Evolutionary conservation across 2,888 invertebrate genomes (phyloP).

Genomic region (Andrena marginata): DNA sequence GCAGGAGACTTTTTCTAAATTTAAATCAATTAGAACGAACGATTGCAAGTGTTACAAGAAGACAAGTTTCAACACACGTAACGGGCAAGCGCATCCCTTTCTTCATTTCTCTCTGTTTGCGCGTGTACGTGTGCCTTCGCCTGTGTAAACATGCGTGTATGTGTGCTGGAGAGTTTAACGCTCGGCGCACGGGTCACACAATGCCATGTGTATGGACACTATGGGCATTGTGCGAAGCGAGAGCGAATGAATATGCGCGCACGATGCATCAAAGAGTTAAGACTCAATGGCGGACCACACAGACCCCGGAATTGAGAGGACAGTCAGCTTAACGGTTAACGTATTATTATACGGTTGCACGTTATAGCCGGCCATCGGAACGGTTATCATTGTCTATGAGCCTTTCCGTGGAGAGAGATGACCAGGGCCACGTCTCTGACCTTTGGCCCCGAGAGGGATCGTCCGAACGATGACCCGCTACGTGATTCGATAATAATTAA

Average conservation of each 20-base stretch:
- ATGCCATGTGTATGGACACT: constrained; percentile 78
- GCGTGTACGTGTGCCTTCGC: constrained; percentile 7
- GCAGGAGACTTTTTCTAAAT: neutral
- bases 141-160: neutral
- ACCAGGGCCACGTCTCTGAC: constrained; percentile 39
- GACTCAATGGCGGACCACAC: constrained; percentile 79
- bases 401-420: constrained; percentile 29
- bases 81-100: constrained; percentile 34
- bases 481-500: constrained; percentile 56
- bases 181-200: constrained; percentile 76
- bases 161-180: constrained; percentile 77
- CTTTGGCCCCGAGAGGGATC: constrained; percentile 27
- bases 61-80: constrained; percentile 36
- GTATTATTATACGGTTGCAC: constrained; percentile 72
- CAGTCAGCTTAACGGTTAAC: constrained; percentile 78
- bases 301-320: constrained; percentile 76
- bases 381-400: constrained; percentile 68
- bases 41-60: constrained; percentile 64
- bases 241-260: constrained; percentile 76
- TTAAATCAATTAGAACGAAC: constrained; percentile 55
- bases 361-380: constrained; percentile 64
- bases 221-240: constrained; percentile 75
- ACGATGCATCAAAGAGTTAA: constrained; percentile 80
- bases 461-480: neutral
- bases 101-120: constrained; percentile 32